Evolutionary conservation across 1,140 invertebrate genomes (phyloP).

Genomic region (Sitobion miscanthi): DNA sequence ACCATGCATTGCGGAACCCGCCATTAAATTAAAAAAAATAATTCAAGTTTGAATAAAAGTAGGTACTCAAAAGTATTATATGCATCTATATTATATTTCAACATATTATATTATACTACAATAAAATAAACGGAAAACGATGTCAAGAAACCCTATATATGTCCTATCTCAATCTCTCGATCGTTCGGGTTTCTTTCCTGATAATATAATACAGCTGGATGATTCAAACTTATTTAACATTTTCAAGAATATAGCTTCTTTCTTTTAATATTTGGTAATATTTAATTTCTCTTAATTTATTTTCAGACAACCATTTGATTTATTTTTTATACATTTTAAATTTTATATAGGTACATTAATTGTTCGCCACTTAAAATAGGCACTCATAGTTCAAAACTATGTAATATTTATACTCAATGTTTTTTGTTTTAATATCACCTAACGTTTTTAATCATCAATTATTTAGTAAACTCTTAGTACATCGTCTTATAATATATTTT

Average conservation of each 20-base stretch:
- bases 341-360: background rate
- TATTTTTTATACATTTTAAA: constrained; percentile 8
- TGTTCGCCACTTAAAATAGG: background rate
- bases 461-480: background rate
- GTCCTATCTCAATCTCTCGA: background rate
- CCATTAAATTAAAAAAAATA: background rate
- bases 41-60: background rate
- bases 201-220: background rate
- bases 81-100: background rate
- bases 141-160: background rate
- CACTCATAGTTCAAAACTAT: too few species aligned
- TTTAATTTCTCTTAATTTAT: background rate
- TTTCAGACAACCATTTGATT: too few species aligned
- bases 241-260: background rate
- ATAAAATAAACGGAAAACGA: background rate
- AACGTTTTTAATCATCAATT: background rate
- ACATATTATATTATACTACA: background rate
- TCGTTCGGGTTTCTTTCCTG: background rate
- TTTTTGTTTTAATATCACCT: background rate
- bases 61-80: background rate
- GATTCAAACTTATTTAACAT: background rate
- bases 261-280: background rate
- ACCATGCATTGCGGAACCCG: background rate
- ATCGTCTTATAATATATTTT: background rate
- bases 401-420: background rate